Evolutionary conservation across 2,888 invertebrate genomes (phyloP).

Genomic region (Pandemis cinnamomeana): DNA sequence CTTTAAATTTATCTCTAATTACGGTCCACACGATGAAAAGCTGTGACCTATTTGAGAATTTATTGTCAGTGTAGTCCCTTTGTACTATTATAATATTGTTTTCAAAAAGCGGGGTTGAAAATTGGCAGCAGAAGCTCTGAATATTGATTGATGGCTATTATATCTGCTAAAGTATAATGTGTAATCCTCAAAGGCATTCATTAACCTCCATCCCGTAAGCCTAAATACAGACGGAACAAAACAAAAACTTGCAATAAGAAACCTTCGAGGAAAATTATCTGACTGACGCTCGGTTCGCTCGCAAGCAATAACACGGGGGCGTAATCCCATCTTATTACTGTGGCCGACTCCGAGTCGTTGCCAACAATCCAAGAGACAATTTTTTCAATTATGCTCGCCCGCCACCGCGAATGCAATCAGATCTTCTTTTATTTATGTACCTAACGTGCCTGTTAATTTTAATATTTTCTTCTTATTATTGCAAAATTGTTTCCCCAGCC

Average conservation of each 20-base stretch:
- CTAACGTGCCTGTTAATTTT: constrained; percentile 59
- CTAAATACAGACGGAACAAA: constrained; percentile 30
- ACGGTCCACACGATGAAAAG: constrained; percentile 12
- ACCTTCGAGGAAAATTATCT: constrained; percentile 35
- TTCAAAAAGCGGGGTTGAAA: neutral
- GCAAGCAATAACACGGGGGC: constrained; percentile 50
- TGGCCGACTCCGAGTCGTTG: constrained; percentile 52
- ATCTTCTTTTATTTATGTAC: constrained; percentile 65
- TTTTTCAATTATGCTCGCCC: constrained; percentile 74
- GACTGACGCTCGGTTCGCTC: constrained; percentile 43
- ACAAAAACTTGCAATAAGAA: constrained; percentile 37
- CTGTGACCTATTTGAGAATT: constrained; percentile 11
- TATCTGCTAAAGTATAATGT: constrained; percentile 24
- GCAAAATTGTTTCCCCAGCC: constrained; percentile 41
- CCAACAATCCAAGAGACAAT: constrained; percentile 74
- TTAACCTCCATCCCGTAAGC: constrained; percentile 24
- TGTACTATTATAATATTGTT: neutral
- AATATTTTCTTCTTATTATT: constrained; percentile 51
- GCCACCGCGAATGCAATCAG: constrained; percentile 72
- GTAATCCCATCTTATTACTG: constrained; percentile 71
- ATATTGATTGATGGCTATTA: constrained; percentile 30
- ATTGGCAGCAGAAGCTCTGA: constrained; percentile 15
- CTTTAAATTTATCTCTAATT: constrained; percentile 38
- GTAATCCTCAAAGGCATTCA: constrained; percentile 23
- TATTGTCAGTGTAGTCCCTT: neutral